These are phyloP conservation scores for Paedocypris micromegethes DNA, from an alignment of 2,797 vertebrate genomes.

Conservation along the genomic window DNA sequence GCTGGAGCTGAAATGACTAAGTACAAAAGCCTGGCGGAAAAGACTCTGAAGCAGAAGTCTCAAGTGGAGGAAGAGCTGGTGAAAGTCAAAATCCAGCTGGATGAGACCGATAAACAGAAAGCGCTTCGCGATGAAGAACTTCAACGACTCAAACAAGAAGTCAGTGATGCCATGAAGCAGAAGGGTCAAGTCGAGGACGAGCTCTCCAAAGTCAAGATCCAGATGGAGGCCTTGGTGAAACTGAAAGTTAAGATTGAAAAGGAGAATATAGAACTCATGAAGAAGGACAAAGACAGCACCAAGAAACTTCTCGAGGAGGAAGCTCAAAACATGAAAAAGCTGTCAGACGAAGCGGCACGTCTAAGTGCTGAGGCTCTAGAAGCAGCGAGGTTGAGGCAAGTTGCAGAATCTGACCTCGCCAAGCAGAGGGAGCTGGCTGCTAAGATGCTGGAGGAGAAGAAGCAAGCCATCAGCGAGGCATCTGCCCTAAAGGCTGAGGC, in stretches of 20 bases:
- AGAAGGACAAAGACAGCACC: conserved; percentile 83
- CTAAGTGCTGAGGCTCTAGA: conserved; percentile 86
- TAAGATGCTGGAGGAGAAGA: conserved; percentile 94
- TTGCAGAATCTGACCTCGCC: conserved; percentile 78
- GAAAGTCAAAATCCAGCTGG: conserved; percentile 78
- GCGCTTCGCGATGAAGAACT: conserved; percentile 84
- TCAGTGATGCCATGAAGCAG: conserved; percentile 78
- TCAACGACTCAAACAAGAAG: conserved; percentile 87
- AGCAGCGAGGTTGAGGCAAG: conserved; percentile 78
- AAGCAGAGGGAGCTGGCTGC: conserved; percentile 85
- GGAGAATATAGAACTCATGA: conserved; percentile 80
- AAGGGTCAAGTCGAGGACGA: conserved; percentile 87
- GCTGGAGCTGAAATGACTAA: conserved; percentile 89
- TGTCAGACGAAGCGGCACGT: conserved; percentile 85
- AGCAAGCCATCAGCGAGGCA: conserved; percentile 91
- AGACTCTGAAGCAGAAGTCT: conserved; percentile 84
- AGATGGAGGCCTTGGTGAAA: conserved; percentile 89
- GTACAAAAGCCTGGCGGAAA: conserved; percentile 86
- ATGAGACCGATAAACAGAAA: conserved; percentile 89
- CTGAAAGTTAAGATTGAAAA: conserved; percentile 84
- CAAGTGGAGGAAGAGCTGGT: conserved; percentile 86
- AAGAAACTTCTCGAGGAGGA: conserved; percentile 85
- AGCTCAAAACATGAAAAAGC: conserved; percentile 88
- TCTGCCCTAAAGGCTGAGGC: conserved; percentile 83
- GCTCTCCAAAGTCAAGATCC: conserved; percentile 79